Evolutionary conservation across 2,113 vertebrate genomes (phyloP).

Genomic region (Oncorhynchus kisutch): DNA sequence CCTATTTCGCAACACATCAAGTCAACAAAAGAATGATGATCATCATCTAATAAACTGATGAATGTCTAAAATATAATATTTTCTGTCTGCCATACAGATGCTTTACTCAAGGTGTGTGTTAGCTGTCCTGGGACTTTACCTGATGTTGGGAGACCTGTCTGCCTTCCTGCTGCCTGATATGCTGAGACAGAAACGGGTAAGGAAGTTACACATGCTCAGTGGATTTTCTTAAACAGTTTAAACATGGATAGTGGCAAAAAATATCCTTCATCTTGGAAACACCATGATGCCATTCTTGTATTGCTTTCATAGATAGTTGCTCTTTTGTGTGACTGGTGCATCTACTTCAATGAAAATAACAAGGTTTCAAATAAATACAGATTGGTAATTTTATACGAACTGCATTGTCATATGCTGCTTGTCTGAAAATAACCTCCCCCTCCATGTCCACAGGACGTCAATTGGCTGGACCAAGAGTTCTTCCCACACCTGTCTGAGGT

Average conservation of each 20-base stretch:
- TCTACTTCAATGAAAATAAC: too few species aligned
- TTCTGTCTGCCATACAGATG: too few species aligned
- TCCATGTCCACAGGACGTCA: constrained; percentile 47
- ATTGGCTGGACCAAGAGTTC: constrained; percentile 56
- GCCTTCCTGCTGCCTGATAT: constrained; percentile 54
- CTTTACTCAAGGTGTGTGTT: constrained; percentile 57
- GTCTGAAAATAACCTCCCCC: background rate
- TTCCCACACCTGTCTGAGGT: constrained; percentile 44
- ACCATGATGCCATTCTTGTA: too few species aligned
- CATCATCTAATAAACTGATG: too few species aligned
- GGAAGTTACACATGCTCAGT: constrained; percentile 1
- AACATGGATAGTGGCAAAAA: background rate
- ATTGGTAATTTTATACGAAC: background rate
- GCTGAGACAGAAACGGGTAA: constrained; percentile 59
- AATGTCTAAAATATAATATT: too few species aligned
- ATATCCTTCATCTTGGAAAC: too few species aligned
- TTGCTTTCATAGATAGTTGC: too few species aligned
- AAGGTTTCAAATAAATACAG: too few species aligned
- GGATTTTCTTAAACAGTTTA: background rate
- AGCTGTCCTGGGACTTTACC: constrained; percentile 53
- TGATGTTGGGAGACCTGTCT: constrained; percentile 61
- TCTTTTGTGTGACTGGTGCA: too few species aligned
- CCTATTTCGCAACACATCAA: background rate
- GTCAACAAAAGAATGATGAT: too few species aligned
- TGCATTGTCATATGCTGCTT: background rate